phyloP scores from a whole-genome alignment of 2,113 vertebrate species.

The Probosciger aterrimus region DNA sequence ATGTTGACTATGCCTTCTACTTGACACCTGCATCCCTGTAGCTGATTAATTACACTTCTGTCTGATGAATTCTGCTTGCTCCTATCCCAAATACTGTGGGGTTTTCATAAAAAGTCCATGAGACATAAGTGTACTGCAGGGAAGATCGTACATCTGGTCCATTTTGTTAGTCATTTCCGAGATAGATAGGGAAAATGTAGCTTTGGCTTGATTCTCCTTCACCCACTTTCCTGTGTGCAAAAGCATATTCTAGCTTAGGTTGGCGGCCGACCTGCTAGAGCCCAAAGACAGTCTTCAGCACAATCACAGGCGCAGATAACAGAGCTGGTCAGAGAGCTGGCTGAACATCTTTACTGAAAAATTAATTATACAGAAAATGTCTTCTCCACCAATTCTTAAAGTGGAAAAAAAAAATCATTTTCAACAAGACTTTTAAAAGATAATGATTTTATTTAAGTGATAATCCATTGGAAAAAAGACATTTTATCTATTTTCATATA shows the following conservation, averaged over 20 bases:
- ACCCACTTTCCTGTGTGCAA: neutral
- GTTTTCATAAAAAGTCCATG: neutral
- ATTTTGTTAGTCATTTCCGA: neutral
- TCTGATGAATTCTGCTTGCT: neutral
- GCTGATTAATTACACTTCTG: neutral
- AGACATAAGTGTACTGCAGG: neutral
- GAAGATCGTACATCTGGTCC: neutral
- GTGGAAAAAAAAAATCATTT: neutral
- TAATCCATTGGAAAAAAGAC: neutral
- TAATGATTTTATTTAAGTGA: neutral
- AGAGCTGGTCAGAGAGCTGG: neutral
- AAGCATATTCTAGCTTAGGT: neutral
- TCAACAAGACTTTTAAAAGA: neutral
- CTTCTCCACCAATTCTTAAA: neutral
- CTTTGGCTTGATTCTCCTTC: neutral
- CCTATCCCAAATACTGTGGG: rapidly evolving
- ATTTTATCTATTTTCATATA: neutral
- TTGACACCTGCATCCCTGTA: neutral
- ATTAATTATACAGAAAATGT: neutral
- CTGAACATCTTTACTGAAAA: neutral
- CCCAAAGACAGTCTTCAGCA: neutral
- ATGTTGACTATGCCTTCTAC: neutral
- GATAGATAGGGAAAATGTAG: rapidly evolving
- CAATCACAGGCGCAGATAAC: neutral
- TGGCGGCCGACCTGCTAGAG: neutral